phyloP scores from a whole-genome alignment of 2,797 vertebrate genomes.

The Cynopterus sphinx region DNA sequence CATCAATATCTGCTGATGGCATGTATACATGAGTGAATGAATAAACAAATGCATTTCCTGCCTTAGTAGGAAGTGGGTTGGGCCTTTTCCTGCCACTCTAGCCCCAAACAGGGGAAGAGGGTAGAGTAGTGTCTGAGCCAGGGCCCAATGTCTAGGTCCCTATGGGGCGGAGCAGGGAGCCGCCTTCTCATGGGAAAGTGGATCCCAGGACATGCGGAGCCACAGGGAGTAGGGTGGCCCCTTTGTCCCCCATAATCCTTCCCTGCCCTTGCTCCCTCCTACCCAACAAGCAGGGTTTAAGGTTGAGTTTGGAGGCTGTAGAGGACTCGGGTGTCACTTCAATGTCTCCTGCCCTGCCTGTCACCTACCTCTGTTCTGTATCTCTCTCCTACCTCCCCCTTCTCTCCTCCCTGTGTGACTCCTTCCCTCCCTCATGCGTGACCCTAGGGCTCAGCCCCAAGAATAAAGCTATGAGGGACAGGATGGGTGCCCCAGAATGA shows the following conservation, averaged over 20 bases:
- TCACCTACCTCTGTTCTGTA: not conserved
- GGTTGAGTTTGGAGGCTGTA: constrained; percentile 19
- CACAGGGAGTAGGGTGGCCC: constrained; percentile 67
- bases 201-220: constrained; percentile 73
- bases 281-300: constrained; percentile 13
- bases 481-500: constrained; percentile 24
- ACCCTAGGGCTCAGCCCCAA: constrained; percentile 38
- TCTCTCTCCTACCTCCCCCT: not conserved
- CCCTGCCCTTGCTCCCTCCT: not conserved
- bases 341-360: not conserved
- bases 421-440: constrained; percentile 36
- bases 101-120: not conserved
- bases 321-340: not conserved
- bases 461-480: constrained; percentile 57
- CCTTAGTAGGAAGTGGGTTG: not conserved
- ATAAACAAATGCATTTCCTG: not conserved
- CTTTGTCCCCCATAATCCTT: constrained; percentile 70
- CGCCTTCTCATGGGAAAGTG: constrained; percentile 57
- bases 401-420: not conserved
- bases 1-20: not conserved
- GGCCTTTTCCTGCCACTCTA: not conserved
- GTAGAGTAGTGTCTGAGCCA: not conserved
- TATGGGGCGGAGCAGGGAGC: constrained; percentile 61
- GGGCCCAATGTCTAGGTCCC: constrained; percentile 25
- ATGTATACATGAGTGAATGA: not conserved